Base-by-base conservation (phyloP, 2,888 invertebrate species). In the Tenthredo notha region DNA sequence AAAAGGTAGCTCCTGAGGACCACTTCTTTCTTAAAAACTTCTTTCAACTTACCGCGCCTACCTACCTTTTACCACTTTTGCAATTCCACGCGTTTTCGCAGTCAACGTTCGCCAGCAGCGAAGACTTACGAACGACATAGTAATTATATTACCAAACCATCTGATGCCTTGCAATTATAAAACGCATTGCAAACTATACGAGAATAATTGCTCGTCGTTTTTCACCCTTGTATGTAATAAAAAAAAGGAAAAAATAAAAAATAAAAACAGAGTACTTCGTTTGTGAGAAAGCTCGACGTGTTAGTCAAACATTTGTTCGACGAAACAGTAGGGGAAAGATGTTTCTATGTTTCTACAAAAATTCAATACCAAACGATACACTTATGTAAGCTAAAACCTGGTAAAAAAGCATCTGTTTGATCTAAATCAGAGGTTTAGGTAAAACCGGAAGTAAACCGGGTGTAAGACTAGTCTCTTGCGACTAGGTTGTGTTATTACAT, bases 21-120 rank as follows among this genome's bases (percentile, higher is more conserved):
- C 89, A 92, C 91, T 92, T 92, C 92, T 92, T 93, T 92, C 90
- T 92, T 89, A 90, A 89, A 91, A 92, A 91, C 89, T 88, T 90
- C 91, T 93, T 93, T 93, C 89, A 92, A 92, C 89, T 92, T 88
- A 89, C 93, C 93, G 93, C 92, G 18, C 74, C 40, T 43, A 74
- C 40, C 74, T 21, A 33, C 77, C 90, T 90, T 91, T 91, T 91
- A 89, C 88, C 88, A 90, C 88, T 88, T 86, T 84, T 85, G 84
- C 85, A 61, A 80, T 58, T 80, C 37, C 58, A 74, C 72, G 72
- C 72, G 72, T 43, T 74, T 43, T 74, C 72, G 43, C 72, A 40
- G 72, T 67, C 67, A 67, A 25, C 37, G 7, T 25, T 33, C 33
- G 33, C 25, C 29, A 15, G 29, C 21, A 1, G 15, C 12, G 2